phyloP scores from a whole-genome alignment of 2,113 vertebrate species.

The Desmodus rotundus region DNA sequence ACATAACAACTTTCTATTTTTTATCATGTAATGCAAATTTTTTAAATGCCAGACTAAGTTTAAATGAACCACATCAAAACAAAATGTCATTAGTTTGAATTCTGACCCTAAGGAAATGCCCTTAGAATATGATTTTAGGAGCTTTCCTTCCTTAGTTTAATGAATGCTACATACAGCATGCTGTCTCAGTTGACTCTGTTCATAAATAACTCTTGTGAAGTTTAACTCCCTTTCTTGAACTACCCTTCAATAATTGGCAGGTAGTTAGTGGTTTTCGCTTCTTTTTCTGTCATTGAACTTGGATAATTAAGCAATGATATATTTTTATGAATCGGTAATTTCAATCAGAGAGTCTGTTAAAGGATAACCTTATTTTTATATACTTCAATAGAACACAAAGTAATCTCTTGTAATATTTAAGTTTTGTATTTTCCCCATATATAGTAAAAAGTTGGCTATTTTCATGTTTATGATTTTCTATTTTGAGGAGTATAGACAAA shows the following conservation, averaged over 20 bases:
- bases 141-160: slow-evolving; percentile 74
- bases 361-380: not conserved
- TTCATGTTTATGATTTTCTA: not conserved
- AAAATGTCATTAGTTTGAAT: slow-evolving; percentile 57
- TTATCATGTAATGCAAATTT: not conserved
- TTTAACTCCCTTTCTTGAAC: slow-evolving; percentile 69
- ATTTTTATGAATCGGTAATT: slow-evolving; percentile 37
- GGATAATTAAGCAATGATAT: slow-evolving; percentile 13
- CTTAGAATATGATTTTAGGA: slow-evolving; percentile 64
- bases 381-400: not conserved
- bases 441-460: not conserved
- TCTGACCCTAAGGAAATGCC: slow-evolving; percentile 71
- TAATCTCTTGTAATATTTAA: not conserved
- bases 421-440: not conserved
- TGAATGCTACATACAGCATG: slow-evolving; percentile 58
- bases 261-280: slow-evolving; percentile 53
- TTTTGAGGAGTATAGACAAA: not conserved
- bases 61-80: slow-evolving; percentile 11
- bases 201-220: slow-evolving; percentile 73
- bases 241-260: slow-evolving; percentile 67
- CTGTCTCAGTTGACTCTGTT: slow-evolving; percentile 73
- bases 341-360: slow-evolving; percentile 40
- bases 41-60: slow-evolving; percentile 32
- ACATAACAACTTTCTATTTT: not conserved
- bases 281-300: slow-evolving; percentile 56